Percentiles rank a stretch among this genome's conserved stretches.
phyloP scores from a whole-genome alignment of 2,888 invertebrate species.

The Trichogramma dendrolimi region DNA sequence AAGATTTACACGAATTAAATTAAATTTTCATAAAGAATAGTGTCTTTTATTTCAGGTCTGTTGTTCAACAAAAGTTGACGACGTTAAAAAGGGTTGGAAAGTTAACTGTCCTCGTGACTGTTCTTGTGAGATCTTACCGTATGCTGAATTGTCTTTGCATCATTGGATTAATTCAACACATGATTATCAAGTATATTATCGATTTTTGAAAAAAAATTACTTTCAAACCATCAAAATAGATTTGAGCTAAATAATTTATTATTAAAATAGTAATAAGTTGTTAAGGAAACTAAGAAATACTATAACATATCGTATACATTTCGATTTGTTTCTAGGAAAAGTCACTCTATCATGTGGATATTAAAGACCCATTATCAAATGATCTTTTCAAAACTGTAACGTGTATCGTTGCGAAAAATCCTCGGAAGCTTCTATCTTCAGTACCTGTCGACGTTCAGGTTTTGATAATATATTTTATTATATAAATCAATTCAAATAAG shows the following conservation, averaged over 20 bases:
- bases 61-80: slow-evolving; percentile 37
- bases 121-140: slow-evolving; percentile 45
- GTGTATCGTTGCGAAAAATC: slow-evolving; percentile 39
- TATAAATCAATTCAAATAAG: neutral
- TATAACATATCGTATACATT: neutral
- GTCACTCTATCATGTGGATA: slow-evolving; percentile 24
- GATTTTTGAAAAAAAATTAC: slow-evolving; percentile 2
- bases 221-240: neutral
- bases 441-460: slow-evolving; percentile 44
- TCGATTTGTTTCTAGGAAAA: slow-evolving; percentile 18
- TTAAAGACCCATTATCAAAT: slow-evolving; percentile 33
- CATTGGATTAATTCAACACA: slow-evolving; percentile 40
- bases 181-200: slow-evolving; percentile 27
- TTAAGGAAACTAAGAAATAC: neutral
- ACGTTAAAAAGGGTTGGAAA: slow-evolving; percentile 43
- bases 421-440: slow-evolving; percentile 36
- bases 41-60: slow-evolving; percentile 9
- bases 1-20: neutral
- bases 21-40: neutral
- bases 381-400: slow-evolving; percentile 44
- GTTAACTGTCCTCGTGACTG: slow-evolving; percentile 45
- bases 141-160: slow-evolving; percentile 45
- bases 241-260: neutral
- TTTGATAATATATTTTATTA: neutral
- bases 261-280: neutral